Evolutionary conservation across 2,113 vertebrate species (phyloP), one percentile per base, ranked within the genome.

Genomic region (Hippopotamus amphibius): DNA sequence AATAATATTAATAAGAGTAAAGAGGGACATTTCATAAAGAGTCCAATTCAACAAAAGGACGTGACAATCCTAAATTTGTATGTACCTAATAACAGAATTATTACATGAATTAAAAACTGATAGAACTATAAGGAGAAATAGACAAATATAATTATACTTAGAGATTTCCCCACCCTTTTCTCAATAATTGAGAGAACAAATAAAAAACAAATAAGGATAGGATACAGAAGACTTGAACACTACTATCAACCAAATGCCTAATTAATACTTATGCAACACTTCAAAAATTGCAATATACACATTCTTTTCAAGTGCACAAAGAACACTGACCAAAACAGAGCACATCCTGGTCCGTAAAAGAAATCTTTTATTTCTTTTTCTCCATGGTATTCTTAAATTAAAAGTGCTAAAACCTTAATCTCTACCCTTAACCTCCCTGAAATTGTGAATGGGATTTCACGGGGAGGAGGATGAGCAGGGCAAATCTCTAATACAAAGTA

Each of bases 11-110:
- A 87, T 76, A 96, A 68, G 74, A 92, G 26, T 41, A 93, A 82
- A 76, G 71, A 90, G 43, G 76, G n/a, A 85, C 85, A 80, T 95
- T 87, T 90, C 81, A 90, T 57, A 69, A 94, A 94, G 46, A 89
- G 63, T 14, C 61, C n/a, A 94, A 88, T 80, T 94, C 28, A 65
- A 63, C 17, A 97, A 83, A 57, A 96, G 12, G n/a, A 59, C 26
- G 71, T 91, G 46, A 59, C 37, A 83, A 84, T 88, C 55, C 76
- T 90, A 94, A 71, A 91, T 12, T 72, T 74, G 28, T 79, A 59
- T 68, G 48, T 14, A 68, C 28, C 76, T 93, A 95, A 37, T 65
- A 83, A 72, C 46, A 84, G 53, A 86, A 87, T 96, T 88, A 82
- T 69, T 76, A 57, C 24, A 88, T 91, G 28, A 88, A 85, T 72